Base-by-base conservation (phyloP, 2,888 invertebrate genomes). In the Stictocephala bisonia region DNA sequence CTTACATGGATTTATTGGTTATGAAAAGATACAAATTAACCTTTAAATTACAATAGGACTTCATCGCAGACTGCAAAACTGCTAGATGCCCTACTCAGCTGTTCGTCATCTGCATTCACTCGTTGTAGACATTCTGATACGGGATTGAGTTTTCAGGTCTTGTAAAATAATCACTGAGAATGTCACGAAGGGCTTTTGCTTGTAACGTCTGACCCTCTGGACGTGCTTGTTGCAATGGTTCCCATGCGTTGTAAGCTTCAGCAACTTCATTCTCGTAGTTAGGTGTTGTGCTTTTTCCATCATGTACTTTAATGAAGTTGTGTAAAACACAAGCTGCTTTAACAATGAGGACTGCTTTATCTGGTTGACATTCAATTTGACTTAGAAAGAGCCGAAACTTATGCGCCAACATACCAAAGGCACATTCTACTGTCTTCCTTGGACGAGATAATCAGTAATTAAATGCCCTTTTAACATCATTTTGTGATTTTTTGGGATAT, bases 291-390 rank as follows among this genome's bases (percentile, higher is more conserved):
- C 13, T 24, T 29, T 15, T 18, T 27, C 58, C 27, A 58, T 58
- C 58, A 58, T 64, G 64, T 13, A 35, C 20, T 67, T 67, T 67
- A 13, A 67, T 35, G 41, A 67, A 67, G 48, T 67, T 67, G 20
- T 67, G 67, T 20, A 67, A 67, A 48, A 67, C n/a, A 24, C 67
- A 67, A 24, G 67, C 67, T 67, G 67, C 67, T 44, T 67, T 41
- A 9, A 67, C 48, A 24, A n/a, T 41, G 26, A 24, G 9, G 11
- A 20, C 26, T 13, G 48, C 67, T 24, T 48, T 48, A 15, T 67
- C 67, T 13, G 44, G 48, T 15, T 67, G 18, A 24, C 48, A 48
- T 24, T 67, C 67, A 18, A 67, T 67, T 48, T 67, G 48, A 31
- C 9, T 48, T 15, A 48, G 15, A 48, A 67, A 41, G 15, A 67